phyloP scores from a whole-genome alignment of 2,797 vertebrate species.

The Semotilus atromaculatus region DNA sequence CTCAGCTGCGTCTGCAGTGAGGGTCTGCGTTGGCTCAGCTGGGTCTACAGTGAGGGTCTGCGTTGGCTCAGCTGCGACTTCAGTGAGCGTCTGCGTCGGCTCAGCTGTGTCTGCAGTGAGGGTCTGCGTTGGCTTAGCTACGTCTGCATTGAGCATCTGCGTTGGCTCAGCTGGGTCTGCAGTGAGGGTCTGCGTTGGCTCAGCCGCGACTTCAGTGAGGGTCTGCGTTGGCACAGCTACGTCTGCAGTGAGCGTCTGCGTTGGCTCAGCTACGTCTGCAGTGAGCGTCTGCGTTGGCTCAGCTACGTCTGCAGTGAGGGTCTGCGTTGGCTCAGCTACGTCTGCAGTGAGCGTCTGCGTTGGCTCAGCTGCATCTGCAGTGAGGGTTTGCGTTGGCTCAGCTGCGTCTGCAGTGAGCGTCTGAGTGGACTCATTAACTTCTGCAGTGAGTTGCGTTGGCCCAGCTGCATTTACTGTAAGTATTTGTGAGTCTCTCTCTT shows the following conservation, averaged over 20 bases:
- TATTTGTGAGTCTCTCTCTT: background rate
- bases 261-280: background rate
- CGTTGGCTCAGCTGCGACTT: no score
- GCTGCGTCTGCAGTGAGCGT: background rate
- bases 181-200: no score
- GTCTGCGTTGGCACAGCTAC: no score
- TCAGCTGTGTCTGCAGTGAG: no score
- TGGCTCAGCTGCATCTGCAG: background rate
- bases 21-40: no score
- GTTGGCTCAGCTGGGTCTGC: background rate
- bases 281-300: background rate
- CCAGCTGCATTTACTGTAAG: no score
- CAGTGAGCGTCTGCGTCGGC: background rate
- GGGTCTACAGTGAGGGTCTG: no score
- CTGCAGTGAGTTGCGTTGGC: background rate
- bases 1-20: no score
- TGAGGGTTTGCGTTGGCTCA: background rate
- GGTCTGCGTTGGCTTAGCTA: background rate
- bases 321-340: no score
- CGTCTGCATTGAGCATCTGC: background rate
- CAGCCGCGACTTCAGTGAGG: fast-evolving
- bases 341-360: no score
- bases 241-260: background rate
- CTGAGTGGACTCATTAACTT: background rate
- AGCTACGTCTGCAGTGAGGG: no score